A percentile compares a stretch with the other conserved stretches of the same genome.
These are phyloP conservation scores for Cyaniris semiargus DNA, from an alignment of 2,888 invertebrate genomes.

Conservation along the genomic window DNA sequence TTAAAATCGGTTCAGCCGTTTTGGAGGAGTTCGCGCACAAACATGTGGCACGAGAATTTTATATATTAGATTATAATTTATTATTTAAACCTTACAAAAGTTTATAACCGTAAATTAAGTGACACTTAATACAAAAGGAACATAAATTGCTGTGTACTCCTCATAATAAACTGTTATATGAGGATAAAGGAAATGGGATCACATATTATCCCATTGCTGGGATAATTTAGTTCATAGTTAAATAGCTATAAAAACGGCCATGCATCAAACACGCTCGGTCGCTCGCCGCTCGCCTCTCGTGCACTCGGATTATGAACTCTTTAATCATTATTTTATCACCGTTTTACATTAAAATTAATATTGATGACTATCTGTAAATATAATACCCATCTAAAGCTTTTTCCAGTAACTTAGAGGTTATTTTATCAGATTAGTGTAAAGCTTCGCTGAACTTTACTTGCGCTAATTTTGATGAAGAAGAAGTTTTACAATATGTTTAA, in stretches of 20 bases:
- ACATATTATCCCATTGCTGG: conserved; percentile 45
- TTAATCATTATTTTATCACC: conserved; percentile 56
- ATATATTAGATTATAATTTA: too few relatives aligned
- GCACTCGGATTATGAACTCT: conserved; percentile 53
- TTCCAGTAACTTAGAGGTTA: neutral
- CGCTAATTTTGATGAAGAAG: neutral
- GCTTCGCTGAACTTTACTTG: neutral
- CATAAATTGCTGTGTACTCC: neutral
- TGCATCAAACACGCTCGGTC: conserved; percentile 71
- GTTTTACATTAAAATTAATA: conserved; percentile 40
- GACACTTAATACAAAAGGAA: neutral
- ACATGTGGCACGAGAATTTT: too few relatives aligned
- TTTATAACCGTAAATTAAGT: too few relatives aligned
- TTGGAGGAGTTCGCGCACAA: too few relatives aligned
- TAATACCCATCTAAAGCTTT: neutral
- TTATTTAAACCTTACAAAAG: too few relatives aligned
- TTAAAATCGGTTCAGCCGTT: too few relatives aligned
- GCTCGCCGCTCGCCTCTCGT: conserved; percentile 46
- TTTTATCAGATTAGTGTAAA: neutral
- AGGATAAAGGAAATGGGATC: conserved; percentile 25
- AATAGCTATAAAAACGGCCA: conserved; percentile 63
- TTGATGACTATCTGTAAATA: neutral
- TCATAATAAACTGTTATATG: neutral
- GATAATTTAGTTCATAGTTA: conserved; percentile 59
- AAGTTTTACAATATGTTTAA: neutral